Percentiles rank a stretch among this genome's conserved stretches.
These are phyloP conservation scores for Venustaconcha ellipsiformis DNA, from an alignment of 1,140 invertebrate species.

Conservation along the genomic window DNA sequence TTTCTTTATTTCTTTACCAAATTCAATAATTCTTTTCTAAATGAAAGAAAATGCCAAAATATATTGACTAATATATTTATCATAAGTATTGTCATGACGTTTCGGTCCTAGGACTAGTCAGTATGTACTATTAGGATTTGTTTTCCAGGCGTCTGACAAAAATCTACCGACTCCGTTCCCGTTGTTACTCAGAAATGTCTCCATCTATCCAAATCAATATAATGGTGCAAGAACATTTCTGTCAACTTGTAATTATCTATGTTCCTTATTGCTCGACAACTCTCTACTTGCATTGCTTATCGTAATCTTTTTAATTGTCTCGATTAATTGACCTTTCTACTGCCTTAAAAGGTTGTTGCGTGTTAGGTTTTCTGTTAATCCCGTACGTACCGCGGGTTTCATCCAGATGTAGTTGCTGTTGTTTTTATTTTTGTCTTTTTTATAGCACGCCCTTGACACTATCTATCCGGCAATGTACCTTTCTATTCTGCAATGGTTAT, in stretches of 20 bases:
- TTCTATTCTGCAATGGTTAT: neutral
- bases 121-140: neutral
- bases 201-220: slow-evolving; percentile 1
- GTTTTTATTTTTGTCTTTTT: neutral
- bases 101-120: too few species aligned
- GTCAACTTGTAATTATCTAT: neutral
- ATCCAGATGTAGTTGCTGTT: slow-evolving; percentile 9
- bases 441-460: slow-evolving; percentile 1
- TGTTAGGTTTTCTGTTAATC: neutral
- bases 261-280: too few species aligned
- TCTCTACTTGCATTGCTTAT: neutral
- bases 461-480: neutral
- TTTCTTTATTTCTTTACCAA: too few species aligned
- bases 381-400: neutral
- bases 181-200: neutral
- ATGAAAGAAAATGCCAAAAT: too few species aligned
- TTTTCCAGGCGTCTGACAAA: slow-evolving; percentile 1
- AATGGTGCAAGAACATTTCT: neutral
- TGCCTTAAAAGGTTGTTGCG: neutral
- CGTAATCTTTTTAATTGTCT: neutral
- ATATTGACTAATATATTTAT: too few species aligned
- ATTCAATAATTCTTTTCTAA: too few species aligned
- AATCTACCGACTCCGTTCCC: neutral
- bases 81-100: too few species aligned
- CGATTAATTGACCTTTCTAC: neutral